Evolutionary conservation across 1,140 invertebrate species (phyloP).

Genomic region (Mya arenaria): DNA sequence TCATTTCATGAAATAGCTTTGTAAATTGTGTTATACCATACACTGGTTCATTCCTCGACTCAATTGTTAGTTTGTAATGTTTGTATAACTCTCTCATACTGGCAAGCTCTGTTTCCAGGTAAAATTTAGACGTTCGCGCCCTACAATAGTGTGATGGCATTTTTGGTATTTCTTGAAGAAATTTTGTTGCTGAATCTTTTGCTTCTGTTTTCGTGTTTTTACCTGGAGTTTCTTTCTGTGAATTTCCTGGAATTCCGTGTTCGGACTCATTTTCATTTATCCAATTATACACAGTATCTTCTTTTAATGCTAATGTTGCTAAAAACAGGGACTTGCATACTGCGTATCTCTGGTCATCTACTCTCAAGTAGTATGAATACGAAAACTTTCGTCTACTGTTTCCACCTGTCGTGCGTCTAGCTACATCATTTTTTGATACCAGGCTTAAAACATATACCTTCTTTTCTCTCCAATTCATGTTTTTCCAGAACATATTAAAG

Average conservation of each 20-base stretch:
- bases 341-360: not conserved
- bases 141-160: slow-evolving; percentile 38
- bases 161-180: slow-evolving; percentile 2
- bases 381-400: not conserved
- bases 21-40: slow-evolving; percentile 11
- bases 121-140: slow-evolving; percentile 10
- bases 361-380: slow-evolving; percentile 10
- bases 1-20: slow-evolving; percentile 28
- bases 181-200: not conserved
- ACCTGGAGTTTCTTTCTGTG: too few relatives aligned
- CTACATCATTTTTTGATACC: not conserved
- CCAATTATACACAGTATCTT: slow-evolving; percentile 40
- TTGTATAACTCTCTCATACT: slow-evolving; percentile 16
- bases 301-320: slow-evolving; percentile 6
- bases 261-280: not conserved
- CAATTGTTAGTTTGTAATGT: not conserved
- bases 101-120: slow-evolving; percentile 10
- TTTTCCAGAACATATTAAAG: not conserved
- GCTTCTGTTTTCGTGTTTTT: not conserved
- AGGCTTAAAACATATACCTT: not conserved
- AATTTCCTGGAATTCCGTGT: not conserved
- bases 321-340: slow-evolving; percentile 26
- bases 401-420: not conserved
- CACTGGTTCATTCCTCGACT: not conserved
- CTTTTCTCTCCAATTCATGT: slow-evolving; percentile 4